Conservation (phyloP, 2,888 invertebrate species). For the Ophioninae sp. region DNA sequence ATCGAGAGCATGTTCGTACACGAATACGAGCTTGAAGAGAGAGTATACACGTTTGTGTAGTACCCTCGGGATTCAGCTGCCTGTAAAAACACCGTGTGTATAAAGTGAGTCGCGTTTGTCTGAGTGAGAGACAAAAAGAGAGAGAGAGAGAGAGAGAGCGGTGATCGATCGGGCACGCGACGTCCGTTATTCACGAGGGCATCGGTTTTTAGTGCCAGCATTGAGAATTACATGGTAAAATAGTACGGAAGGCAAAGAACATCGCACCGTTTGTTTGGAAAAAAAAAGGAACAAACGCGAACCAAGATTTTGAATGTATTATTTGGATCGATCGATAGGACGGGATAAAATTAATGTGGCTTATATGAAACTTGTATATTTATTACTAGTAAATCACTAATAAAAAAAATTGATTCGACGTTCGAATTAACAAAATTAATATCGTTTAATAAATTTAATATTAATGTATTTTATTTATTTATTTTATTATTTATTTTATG, state of each 20-base stretch:
- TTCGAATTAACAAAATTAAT: too few species aligned
- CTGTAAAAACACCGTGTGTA: too few species aligned
- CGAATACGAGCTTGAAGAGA: conserved; percentile 53
- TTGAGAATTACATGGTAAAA: not conserved
- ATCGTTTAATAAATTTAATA: too few species aligned
- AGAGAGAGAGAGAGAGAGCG: conserved; percentile 14
- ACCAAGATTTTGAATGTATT: not conserved
- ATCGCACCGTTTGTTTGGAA: not conserved
- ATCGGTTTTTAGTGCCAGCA: conserved; percentile 42
- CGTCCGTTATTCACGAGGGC: conserved; percentile 57
- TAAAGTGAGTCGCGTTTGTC: not conserved
- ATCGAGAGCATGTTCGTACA: conserved; percentile 54
- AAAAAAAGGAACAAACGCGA: not conserved
- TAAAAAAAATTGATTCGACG: too few species aligned
- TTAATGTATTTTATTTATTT: too few species aligned
- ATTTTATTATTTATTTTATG: too few species aligned
- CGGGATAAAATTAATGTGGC: not conserved
- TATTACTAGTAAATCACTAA: too few species aligned
- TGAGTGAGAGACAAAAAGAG: not conserved
- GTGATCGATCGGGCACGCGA: conserved; percentile 52
- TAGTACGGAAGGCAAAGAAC: not conserved
- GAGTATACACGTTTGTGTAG: not conserved
- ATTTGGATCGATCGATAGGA: not conserved
- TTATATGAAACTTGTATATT: too few species aligned
- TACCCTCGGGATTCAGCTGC: too few species aligned